A percentile compares a stretch with the other conserved stretches of the same genome.
Evolutionary conservation across 2,888 invertebrate species (phyloP).

Genomic region (Aromia moschata): DNA sequence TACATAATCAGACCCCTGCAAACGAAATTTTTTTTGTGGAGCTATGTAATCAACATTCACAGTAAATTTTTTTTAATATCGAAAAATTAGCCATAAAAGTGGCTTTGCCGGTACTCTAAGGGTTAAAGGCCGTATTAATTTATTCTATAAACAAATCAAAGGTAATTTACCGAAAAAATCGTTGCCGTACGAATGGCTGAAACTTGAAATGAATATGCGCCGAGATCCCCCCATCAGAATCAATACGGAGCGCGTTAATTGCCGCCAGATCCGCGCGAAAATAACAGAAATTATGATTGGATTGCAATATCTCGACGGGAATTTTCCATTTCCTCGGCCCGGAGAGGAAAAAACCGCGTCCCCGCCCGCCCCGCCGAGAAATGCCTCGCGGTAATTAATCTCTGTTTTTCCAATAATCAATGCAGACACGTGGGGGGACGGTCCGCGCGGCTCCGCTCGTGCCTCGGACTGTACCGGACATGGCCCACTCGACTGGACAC

Average conservation of each 20-base stretch:
- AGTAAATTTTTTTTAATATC: no score
- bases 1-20: no score
- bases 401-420: constrained; percentile 45
- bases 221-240: no score
- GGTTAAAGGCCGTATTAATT: no score
- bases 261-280: neutral
- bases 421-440: constrained; percentile 39
- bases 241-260: neutral
- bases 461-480: constrained; percentile 57
- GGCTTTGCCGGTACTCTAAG: no score
- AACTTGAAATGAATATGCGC: no score
- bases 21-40: no score
- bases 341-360: constrained; percentile 35
- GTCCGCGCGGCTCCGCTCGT: constrained; percentile 15
- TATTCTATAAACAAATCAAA: no score
- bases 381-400: constrained; percentile 45
- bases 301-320: constrained; percentile 21
- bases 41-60: no score
- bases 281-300: constrained; percentile 8
- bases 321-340: constrained; percentile 37
- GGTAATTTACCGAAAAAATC: no score
- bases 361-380: constrained; percentile 36
- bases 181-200: no score
- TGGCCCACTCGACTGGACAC: constrained; percentile 64
- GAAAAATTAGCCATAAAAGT: no score